phyloP scores from a whole-genome alignment of 2,888 invertebrate genomes.

The Nysson spinosus region DNA sequence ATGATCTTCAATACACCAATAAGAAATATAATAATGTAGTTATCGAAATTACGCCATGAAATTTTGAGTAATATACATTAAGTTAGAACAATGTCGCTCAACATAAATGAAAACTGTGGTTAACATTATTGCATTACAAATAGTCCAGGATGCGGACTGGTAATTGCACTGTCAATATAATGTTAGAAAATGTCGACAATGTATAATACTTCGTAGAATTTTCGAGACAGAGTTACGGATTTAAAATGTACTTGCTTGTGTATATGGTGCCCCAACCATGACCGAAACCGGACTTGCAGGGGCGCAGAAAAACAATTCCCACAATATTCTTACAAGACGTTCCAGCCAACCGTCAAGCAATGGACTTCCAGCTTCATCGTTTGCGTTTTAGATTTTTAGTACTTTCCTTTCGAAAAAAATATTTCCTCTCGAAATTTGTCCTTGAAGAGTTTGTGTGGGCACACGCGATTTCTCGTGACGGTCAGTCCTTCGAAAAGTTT shows the following conservation, averaged over 20 bases:
- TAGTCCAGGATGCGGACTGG: too few species aligned
- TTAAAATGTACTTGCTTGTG: slow-evolving; percentile 71
- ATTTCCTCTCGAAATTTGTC: slow-evolving; percentile 39
- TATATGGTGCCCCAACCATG: slow-evolving; percentile 64
- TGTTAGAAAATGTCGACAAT: too few species aligned
- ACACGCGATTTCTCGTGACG: neutral
- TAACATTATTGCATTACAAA: too few species aligned
- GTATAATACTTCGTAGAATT: neutral
- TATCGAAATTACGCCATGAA: neutral
- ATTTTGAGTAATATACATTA: slow-evolving; percentile 2
- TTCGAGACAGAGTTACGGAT: slow-evolving; percentile 58
- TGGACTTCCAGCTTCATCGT: slow-evolving; percentile 38
- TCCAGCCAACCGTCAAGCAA: slow-evolving; percentile 62
- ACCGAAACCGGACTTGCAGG: slow-evolving; percentile 62
- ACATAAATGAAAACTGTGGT: too few species aligned
- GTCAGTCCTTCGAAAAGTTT: slow-evolving; percentile 24
- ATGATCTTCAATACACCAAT: too few species aligned
- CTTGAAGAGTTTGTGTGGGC: slow-evolving; percentile 2
- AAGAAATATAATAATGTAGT: neutral
- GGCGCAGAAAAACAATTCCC: slow-evolving; percentile 76
- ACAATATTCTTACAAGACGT: slow-evolving; percentile 73
- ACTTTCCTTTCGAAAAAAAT: slow-evolving; percentile 46
- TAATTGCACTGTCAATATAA: too few species aligned
- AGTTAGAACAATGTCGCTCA: too few species aligned
- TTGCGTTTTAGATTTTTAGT: slow-evolving; percentile 18